Percentiles rank a stretch among this genome's conserved stretches.
Conservation (phyloP, 2,797 vertebrate genomes). For the Falco novaeseelandiae region DNA sequence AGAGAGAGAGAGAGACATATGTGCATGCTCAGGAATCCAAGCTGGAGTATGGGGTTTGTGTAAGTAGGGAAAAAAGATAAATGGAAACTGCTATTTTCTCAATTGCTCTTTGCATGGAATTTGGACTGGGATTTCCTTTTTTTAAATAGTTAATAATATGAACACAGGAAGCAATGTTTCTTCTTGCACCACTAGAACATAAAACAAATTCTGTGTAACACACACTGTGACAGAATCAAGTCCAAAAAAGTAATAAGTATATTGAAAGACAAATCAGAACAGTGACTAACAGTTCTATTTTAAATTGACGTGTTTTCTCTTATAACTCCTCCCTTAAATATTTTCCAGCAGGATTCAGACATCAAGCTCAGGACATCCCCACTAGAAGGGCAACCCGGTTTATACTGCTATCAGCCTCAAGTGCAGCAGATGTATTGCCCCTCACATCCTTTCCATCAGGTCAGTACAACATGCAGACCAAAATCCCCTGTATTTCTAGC, state of each 20-base stretch:
- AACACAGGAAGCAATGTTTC: background rate
- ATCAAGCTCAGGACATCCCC: constrained; percentile 74
- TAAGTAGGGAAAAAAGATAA: background rate
- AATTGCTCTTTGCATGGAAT: background rate
- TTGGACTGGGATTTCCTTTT: background rate
- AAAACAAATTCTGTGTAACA: background rate
- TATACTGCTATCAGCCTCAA: constrained; percentile 83
- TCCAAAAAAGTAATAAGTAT: background rate
- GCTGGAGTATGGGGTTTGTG: background rate
- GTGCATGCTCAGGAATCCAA: background rate
- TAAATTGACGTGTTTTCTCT: background rate
- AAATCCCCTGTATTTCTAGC: background rate
- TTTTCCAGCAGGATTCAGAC: constrained; percentile 72
- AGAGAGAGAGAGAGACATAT: background rate
- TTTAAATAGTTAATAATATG: background rate
- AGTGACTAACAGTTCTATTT: background rate
- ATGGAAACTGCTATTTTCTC: background rate
- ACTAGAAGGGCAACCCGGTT: constrained; percentile 70
- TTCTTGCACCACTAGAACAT: background rate
- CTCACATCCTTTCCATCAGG: constrained; percentile 85
- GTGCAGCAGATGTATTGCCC: constrained; percentile 81
- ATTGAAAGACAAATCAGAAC: background rate
- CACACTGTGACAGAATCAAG: background rate
- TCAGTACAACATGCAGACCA: constrained; percentile 33
- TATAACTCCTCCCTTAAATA: background rate